phyloP scores from a whole-genome alignment of 37 sponge, comb jelly and placozoan species.

The Geodia barretti region DNA sequence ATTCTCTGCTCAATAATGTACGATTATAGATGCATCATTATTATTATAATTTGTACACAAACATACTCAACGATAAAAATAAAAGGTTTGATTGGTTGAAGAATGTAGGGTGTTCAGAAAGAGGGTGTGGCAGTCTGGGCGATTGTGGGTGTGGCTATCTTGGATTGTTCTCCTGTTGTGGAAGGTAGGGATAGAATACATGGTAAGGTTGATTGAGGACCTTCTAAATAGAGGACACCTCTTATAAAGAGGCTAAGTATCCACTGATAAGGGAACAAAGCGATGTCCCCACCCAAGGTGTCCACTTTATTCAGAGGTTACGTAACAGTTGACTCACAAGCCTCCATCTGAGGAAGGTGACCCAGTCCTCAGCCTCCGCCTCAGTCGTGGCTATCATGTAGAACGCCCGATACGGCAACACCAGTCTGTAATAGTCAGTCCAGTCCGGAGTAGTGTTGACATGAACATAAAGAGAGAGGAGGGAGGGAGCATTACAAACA shows the following conservation, averaged over 20 bases:
- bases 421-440: conserved; percentile 53
- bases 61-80: background rate
- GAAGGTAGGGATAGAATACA: background rate
- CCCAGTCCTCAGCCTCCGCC: conserved; percentile 65
- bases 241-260: background rate
- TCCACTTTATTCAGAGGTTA: too few species aligned
- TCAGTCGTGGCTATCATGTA: conserved; percentile 47
- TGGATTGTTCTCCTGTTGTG: background rate
- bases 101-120: too few species aligned
- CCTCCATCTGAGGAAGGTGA: conserved; percentile 58
- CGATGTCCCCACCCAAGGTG: background rate
- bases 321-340: conserved; percentile 40
- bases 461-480: too few species aligned
- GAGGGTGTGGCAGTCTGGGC: background rate
- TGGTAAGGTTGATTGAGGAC: background rate
- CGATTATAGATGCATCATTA: background rate
- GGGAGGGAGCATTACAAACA: too few species aligned
- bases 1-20: too few species aligned
- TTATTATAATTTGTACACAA: background rate
- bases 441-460: too few species aligned
- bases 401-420: conserved; percentile 59
- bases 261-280: background rate
- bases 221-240: background rate
- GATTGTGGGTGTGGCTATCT: background rate
- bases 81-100: too few species aligned